Conservation (phyloP, 2,888 invertebrate species). For the Dendrolimus houi region DNA sequence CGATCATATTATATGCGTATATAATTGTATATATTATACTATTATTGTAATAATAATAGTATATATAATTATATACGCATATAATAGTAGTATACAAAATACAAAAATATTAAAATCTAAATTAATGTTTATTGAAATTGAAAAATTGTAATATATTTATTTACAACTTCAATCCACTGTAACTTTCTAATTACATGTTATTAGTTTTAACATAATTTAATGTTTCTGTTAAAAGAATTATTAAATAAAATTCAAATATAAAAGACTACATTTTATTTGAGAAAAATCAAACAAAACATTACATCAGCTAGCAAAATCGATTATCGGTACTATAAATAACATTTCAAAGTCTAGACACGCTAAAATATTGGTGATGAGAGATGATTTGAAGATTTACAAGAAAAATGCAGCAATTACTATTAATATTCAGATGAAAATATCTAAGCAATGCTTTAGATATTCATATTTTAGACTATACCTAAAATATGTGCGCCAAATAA, state of each 20-base stretch:
- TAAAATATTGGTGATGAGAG: background rate
- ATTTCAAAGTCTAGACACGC: background rate
- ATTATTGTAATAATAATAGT: too few species aligned
- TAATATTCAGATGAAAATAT: background rate
- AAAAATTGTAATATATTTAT: too few species aligned
- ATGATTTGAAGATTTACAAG: background rate
- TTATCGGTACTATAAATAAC: background rate
- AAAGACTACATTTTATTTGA: constrained; percentile 4
- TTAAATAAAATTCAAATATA: constrained; percentile 2
- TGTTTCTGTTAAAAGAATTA: background rate
- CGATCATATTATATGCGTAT: too few species aligned
- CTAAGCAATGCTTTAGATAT: background rate
- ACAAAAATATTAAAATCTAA: too few species aligned
- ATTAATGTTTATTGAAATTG: too few species aligned
- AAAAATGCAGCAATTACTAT: background rate
- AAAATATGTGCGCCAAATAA: too few species aligned
- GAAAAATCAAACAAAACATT: background rate
- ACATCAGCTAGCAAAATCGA: background rate
- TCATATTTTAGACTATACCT: too few species aligned
- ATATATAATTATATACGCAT: too few species aligned
- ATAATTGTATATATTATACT: too few species aligned
- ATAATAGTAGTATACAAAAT: too few species aligned
- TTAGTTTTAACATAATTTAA: background rate
- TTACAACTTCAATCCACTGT: too few species aligned
- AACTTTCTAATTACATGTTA: too few species aligned